A percentile compares a stretch with the other conserved stretches of the same genome.
These are phyloP conservation scores for Noctua pronuba DNA, from an alignment of 2,888 invertebrate species.

Conservation along the genomic window DNA sequence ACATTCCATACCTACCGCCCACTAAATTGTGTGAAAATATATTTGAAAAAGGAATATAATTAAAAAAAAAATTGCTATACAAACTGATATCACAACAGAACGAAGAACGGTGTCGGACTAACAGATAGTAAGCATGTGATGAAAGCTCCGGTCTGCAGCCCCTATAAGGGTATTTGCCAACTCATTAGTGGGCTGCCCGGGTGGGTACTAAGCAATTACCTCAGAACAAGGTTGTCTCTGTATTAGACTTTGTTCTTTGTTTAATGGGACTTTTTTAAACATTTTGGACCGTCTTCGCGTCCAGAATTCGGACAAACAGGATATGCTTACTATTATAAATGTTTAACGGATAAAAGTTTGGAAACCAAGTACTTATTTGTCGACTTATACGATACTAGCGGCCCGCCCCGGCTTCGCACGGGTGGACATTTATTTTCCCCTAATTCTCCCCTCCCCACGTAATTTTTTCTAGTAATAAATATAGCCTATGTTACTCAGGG, in stretches of 20 bases:
- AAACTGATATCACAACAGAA: background rate
- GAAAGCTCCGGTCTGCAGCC: background rate
- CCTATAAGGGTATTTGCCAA: slow-evolving; percentile 43
- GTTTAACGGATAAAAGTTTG: background rate
- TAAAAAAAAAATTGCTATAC: background rate
- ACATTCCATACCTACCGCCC: background rate
- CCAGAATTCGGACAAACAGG: background rate
- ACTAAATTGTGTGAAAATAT: background rate
- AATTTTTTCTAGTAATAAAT: too few species aligned
- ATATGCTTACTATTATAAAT: background rate
- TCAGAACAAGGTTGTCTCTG: slow-evolving; percentile 19
- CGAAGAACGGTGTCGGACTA: background rate
- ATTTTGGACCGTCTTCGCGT: background rate
- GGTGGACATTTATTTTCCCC: too few species aligned
- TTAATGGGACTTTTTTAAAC: slow-evolving; percentile 15
- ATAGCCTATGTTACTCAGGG: too few species aligned
- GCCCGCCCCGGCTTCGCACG: too few species aligned
- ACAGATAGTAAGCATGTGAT: slow-evolving; percentile 4
- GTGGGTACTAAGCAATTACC: slow-evolving; percentile 33
- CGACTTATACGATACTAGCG: too few species aligned
- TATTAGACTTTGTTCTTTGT: slow-evolving; percentile 20
- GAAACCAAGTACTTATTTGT: background rate
- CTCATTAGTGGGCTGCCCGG: slow-evolving; percentile 25
- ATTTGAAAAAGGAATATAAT: background rate
- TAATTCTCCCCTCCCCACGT: too few species aligned